Evolutionary conservation across 1,140 invertebrate species (phyloP).

Genomic region (Eueides isabella): DNA sequence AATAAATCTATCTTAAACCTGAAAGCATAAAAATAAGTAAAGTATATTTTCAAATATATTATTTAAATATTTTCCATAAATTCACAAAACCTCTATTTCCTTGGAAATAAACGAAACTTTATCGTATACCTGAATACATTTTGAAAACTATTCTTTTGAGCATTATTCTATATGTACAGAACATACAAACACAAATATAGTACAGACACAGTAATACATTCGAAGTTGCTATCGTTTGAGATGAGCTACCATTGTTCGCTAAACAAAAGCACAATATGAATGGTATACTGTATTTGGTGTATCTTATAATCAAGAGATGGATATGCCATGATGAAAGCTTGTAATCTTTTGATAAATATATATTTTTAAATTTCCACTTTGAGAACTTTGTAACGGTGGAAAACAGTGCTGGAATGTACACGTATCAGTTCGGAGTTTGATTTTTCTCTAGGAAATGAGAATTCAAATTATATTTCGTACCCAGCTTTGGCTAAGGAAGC

Average conservation of each 20-base stretch:
- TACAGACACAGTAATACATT: not conserved
- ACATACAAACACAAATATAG: not conserved
- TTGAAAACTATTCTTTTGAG: not conserved
- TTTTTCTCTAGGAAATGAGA: no score
- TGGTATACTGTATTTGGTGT: not conserved
- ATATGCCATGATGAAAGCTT: not conserved
- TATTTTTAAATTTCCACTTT: not conserved
- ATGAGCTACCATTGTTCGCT: not conserved
- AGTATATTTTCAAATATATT: no score
- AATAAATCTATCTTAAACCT: no score
- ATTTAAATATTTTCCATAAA: no score
- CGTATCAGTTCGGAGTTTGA: no score
- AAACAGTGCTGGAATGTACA: no score
- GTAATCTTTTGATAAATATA: not conserved
- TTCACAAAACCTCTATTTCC: not conserved
- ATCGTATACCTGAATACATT: not conserved
- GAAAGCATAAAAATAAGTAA: no score
- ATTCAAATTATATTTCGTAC: no score
- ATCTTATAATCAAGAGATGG: conserved; percentile 9
- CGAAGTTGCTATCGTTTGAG: conserved; percentile 1
- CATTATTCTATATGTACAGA: not conserved
- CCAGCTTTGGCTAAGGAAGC: no score
- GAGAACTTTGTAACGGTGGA: not conserved
- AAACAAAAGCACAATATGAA: not conserved
- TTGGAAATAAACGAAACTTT: not conserved